Evolutionary conservation across 2,113 vertebrate species (phyloP), one percentile per base, ranked within the genome.

Genomic region (Ia io): DNA sequence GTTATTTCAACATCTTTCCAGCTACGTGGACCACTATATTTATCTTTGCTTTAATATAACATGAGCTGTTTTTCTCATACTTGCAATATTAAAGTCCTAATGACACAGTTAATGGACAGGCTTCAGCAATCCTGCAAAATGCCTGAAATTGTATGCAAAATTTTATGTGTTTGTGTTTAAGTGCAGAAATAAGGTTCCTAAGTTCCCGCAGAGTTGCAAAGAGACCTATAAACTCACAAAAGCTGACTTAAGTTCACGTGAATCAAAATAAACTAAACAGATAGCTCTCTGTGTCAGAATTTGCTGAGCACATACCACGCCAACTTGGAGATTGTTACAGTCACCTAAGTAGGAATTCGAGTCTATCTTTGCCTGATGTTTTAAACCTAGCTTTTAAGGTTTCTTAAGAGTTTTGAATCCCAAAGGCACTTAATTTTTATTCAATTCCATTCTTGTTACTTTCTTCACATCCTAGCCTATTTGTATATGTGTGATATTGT

Each of bases 381-480:
- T 96, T 92, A 88, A 94, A 92, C 30, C 87, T 92, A 94, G 70
- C 93, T 96, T 96, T 92, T 53, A 90, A 92, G 86, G 13, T 42
- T 95, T 88, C 79, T 3, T 79, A 74, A 61, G 51, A 94, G 65
- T 84, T 88, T 88, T 89, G 88, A 93, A 95, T 85, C 69, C 90
- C 88, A 77, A 83, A 93, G 28, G 23, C 76, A 88, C 77, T 89
- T 84, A 84, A 23, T 93, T 96, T 94, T 93, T 44, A 83, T 67
- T 96, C 88, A 63, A 77, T 95, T 95, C 82, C 74, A 51, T 93
- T 65, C 32, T 93, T 87, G 79, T 84, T 97, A 84, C 70, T 88
- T 96, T 95, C 69, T 91, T 96, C 95, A 95, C 88, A 91, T 80
- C 59, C 61, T 80, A 91, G 80, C 67, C 94, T 97, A 91, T 97